A percentile compares a stretch with the other conserved stretches of the same genome.
Conservation (phyloP, 2,888 invertebrate species). For the Dermolepida albohirtum region DNA sequence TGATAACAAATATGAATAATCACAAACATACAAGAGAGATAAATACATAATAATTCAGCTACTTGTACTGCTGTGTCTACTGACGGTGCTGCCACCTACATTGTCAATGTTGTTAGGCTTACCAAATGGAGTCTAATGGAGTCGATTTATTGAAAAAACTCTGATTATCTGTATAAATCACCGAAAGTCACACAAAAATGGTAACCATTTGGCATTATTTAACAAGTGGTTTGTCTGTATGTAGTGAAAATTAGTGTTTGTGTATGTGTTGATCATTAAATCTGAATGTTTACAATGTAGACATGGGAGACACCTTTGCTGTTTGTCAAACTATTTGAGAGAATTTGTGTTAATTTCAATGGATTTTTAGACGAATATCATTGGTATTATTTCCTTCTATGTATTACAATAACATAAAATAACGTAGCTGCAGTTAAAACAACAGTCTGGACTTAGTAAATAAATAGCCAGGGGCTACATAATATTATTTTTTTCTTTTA, state of each 20-base stretch:
- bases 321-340: constrained; percentile 63
- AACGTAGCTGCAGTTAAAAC: constrained; percentile 22
- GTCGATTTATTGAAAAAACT: constrained; percentile 74
- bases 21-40: constrained; percentile 40
- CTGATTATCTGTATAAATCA: constrained; percentile 68
- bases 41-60: constrained; percentile 43
- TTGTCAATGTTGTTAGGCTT: constrained; percentile 82
- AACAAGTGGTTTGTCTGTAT: constrained; percentile 56
- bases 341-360: constrained; percentile 51
- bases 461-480: constrained; percentile 58
- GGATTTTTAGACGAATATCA: constrained; percentile 31
- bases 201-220: constrained; percentile 59
- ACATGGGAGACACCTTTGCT: constrained; percentile 67
- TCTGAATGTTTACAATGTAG: constrained; percentile 67
- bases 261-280: constrained; percentile 59
- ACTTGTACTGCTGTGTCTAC: constrained; percentile 46
- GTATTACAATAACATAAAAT: constrained; percentile 21
- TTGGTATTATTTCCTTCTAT: constrained; percentile 25
- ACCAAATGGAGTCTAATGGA: constrained; percentile 74
- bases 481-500: constrained; percentile 48
- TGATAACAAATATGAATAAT: constrained; percentile 38
- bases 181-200: constrained; percentile 66
- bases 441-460: constrained; percentile 40
- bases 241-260: constrained; percentile 58
- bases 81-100: constrained; percentile 74